Evolutionary conservation across 2,113 vertebrate species (phyloP).

Genomic region (Pomatorhinus ruficollis): DNA sequence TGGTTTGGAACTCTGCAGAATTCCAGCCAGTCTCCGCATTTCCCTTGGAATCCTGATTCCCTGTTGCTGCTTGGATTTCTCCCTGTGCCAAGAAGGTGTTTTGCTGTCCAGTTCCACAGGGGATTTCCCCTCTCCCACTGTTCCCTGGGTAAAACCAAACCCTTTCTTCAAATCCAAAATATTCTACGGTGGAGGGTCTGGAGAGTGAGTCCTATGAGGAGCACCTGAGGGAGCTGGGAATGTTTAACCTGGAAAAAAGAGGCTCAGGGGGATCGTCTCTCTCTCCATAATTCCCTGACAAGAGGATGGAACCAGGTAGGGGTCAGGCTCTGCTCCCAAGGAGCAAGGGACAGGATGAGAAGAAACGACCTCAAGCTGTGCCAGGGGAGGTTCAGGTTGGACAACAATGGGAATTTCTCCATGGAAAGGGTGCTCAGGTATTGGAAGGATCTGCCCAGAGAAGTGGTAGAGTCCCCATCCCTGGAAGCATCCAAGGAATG

Average conservation of each 20-base stretch:
- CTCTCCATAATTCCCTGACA: neutral
- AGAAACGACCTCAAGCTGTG: accelerated
- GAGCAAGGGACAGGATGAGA: neutral
- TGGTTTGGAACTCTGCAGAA: neutral
- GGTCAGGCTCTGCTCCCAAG: neutral
- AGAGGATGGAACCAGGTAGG: too few relatives aligned
- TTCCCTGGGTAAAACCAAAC: neutral
- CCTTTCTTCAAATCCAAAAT: neutral
- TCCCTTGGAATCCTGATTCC: neutral
- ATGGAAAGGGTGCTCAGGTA: neutral
- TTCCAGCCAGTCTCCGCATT: neutral
- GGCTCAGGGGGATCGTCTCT: neutral
- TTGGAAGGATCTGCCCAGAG: neutral
- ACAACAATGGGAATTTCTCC: neutral
- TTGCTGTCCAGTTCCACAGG: neutral
- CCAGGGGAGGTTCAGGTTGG: neutral
- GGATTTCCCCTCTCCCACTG: neutral
- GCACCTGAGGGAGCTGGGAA: neutral
- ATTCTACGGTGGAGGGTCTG: neutral
- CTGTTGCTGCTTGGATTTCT: neutral
- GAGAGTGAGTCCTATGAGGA: neutral
- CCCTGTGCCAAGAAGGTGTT: neutral
- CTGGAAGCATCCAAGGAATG: neutral
- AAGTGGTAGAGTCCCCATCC: neutral
- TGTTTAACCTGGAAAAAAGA: neutral